These are phyloP conservation scores for Ginglymostoma cirratum DNA, from an alignment of 2,113 vertebrate genomes.

Conservation along the genomic window DNA sequence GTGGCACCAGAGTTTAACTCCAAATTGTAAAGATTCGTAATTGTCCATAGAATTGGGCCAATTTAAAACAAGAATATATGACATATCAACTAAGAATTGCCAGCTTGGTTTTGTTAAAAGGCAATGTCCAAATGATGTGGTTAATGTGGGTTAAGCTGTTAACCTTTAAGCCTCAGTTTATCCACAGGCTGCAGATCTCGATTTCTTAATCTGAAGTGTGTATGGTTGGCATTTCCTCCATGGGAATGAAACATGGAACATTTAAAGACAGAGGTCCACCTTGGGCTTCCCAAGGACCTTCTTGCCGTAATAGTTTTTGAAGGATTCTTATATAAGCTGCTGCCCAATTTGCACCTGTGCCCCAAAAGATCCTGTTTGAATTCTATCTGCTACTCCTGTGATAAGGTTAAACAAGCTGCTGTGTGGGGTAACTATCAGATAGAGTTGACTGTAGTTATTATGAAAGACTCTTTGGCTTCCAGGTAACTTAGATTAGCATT, in stretches of 20 bases:
- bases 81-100: not conserved
- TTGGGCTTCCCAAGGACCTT: not conserved
- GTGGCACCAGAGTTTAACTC: conserved; percentile 13
- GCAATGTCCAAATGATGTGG: not conserved
- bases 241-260: not conserved
- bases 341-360: too few species aligned
- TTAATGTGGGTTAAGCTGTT: not conserved
- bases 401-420: not conserved
- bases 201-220: not conserved
- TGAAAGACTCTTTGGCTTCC: too few species aligned
- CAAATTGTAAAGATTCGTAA: not conserved
- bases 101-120: not conserved
- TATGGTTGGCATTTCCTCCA: not conserved
- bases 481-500: not conserved
- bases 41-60: not conserved
- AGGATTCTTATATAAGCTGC: not conserved
- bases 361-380: not conserved
- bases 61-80: not conserved
- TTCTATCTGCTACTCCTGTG: not conserved
- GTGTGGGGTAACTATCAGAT: not conserved
- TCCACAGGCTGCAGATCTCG: not conserved
- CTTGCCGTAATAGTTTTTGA: not conserved
- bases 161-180: not conserved
- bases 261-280: not conserved
- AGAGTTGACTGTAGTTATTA: not conserved